A percentile compares a stretch with the other conserved stretches of the same genome.
These are phyloP conservation scores for Drosophila eohydei DNA, from an alignment of 2,888 invertebrate species.

Conservation along the genomic window DNA sequence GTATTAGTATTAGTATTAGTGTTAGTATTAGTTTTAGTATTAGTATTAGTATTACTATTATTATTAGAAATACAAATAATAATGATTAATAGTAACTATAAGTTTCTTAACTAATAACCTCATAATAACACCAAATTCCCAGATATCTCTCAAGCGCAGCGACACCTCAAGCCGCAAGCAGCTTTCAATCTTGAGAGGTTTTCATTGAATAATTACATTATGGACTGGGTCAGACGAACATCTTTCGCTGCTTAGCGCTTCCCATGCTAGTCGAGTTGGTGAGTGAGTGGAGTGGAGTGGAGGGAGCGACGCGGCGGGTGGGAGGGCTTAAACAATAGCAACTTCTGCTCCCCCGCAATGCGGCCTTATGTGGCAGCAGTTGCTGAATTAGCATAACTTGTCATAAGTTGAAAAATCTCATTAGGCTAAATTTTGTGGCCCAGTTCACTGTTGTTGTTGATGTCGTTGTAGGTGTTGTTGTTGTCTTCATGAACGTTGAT, in stretches of 20 bases:
- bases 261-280: constrained; percentile 10
- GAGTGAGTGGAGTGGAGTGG: background rate
- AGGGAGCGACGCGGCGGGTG: no score
- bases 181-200: constrained; percentile 39
- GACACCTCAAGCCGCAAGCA: constrained; percentile 15
- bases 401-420: constrained; percentile 80
- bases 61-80: background rate
- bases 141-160: constrained; percentile 10
- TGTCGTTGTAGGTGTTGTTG: constrained; percentile 19
- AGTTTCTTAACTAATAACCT: background rate
- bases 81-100: background rate
- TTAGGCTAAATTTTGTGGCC: constrained; percentile 63
- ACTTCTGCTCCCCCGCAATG: constrained; percentile 52
- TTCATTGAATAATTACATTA: constrained; percentile 53
- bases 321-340: constrained; percentile 38
- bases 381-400: constrained; percentile 77
- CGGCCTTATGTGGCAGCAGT: constrained; percentile 52
- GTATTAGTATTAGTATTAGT: background rate
- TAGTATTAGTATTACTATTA: no score
- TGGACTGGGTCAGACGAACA: constrained; percentile 50
- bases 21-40: background rate
- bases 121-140: constrained; percentile 15
- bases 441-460: constrained; percentile 26
- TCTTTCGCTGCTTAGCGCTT: constrained; percentile 29
- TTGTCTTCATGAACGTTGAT: constrained; percentile 50